Base-by-base conservation (phyloP, 1,140 invertebrate genomes). In the Hypothenemus hampei region DNA sequence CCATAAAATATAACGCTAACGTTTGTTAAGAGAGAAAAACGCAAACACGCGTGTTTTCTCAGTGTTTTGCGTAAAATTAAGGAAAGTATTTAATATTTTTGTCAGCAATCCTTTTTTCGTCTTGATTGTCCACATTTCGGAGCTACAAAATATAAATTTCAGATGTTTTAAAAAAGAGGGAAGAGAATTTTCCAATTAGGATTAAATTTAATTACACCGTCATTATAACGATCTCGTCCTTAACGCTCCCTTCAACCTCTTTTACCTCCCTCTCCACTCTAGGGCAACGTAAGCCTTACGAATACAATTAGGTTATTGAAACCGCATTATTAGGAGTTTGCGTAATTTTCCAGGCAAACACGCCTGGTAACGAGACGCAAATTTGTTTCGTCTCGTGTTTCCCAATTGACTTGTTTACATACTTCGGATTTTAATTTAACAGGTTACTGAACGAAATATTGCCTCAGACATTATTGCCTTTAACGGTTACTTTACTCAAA, bases 261-360 rank as follows among this genome's bases (percentile, higher is more conserved):
- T n/a, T n/a, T n/a, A n/a, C n/a, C n/a, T n/a, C n/a, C n/a, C n/a
- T n/a, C n/a, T n/a, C n/a, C n/a, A n/a, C n/a, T n/a, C n/a, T n/a
- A n/a, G n/a, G n/a, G n/a, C n/a, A 21, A 23, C 21, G 40, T 43
- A 54, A 54, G 52, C 52, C 52, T 8, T 46, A 54, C 20, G 39
- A 54, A 54, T 47, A 54, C 52, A 54, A 54, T 54, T 54, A 54
- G 13, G 43, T 37, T 54, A 54, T 54, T 35, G 52, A 54, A 36
- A 54, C 52, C 52, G 24, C 52, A 39, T 54, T 54, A 54, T 54
- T 54, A 54, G 21, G 37, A 54, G 43, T 54, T 47, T 46, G 52
- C 33, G 52, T 54, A 54, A 54, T 54, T 46, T 54, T 54, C 52
- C 43, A 37, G 22, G 52, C 43, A 54, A 54, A 54, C 35, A 39